Conservation (phyloP, 2,113 vertebrate genomes). For the Formicarius rufipectus region DNA sequence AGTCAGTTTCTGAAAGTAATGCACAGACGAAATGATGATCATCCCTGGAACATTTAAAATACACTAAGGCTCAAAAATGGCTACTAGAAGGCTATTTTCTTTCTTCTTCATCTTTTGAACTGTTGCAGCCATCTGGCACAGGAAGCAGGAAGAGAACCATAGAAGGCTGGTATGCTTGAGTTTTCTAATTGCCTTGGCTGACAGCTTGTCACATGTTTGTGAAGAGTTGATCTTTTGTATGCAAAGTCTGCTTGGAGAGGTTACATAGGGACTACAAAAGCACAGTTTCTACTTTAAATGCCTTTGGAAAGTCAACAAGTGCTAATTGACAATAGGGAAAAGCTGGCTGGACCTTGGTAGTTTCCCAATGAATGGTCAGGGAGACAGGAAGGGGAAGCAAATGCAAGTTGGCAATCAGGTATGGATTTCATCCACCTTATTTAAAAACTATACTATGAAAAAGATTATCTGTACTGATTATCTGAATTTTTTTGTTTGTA, state of each 20-base stretch:
- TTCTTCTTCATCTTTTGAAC: neutral
- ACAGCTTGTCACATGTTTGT: neutral
- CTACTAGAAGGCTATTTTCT: neutral
- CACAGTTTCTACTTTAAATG: neutral
- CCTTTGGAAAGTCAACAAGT: neutral
- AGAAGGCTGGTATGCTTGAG: neutral
- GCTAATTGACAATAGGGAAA: neutral
- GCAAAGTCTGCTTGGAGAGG: neutral
- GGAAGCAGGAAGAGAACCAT: neutral
- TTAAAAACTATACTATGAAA: neutral
- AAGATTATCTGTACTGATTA: neutral
- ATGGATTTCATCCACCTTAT: neutral
- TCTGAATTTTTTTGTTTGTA: neutral
- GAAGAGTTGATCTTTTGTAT: neutral
- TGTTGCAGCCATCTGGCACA: neutral
- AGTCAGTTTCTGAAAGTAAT: neutral
- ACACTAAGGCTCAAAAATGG: neutral
- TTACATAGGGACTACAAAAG: neutral
- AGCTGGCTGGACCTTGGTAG: neutral
- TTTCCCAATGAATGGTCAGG: neutral
- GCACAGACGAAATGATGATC: neutral
- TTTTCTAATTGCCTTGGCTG: neutral
- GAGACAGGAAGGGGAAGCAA: neutral
- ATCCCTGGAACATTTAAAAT: neutral
- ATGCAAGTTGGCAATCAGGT: neutral